Conservation (phyloP, 2,113 vertebrate genomes). For the Cebidichthys violaceus region DNA sequence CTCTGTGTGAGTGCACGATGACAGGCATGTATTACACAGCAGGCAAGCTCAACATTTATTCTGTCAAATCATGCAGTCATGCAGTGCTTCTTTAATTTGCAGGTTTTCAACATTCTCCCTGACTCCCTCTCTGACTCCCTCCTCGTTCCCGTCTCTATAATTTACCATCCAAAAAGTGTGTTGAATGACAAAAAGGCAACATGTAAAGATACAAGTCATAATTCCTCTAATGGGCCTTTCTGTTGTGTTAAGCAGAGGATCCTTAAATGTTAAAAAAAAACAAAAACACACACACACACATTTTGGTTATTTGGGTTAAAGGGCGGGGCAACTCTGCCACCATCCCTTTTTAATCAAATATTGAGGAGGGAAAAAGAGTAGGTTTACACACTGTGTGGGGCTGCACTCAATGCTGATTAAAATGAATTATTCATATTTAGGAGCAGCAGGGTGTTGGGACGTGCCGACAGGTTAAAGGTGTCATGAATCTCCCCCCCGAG, state of each 20-base stretch:
- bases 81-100: conserved; percentile 28
- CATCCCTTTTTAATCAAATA: conserved; percentile 75
- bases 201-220: neutral
- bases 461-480: conserved; percentile 43
- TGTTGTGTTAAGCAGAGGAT: neutral
- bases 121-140: neutral
- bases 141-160: neutral
- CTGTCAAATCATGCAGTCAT: conserved; percentile 12
- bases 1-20: neutral
- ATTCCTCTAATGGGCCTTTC: neutral
- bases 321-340: conserved; percentile 15
- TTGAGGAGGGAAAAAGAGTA: conserved; percentile 76
- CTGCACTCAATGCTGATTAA: conserved; percentile 56
- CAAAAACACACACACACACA: no score
- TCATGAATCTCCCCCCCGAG: neutral
- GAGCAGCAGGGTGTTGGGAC: conserved; percentile 54
- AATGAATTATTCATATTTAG: conserved; percentile 78
- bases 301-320: conserved; percentile 7
- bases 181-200: neutral
- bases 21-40: conserved; percentile 5
- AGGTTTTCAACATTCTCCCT: conserved; percentile 5
- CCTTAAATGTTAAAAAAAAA: neutral
- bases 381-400: conserved; percentile 66
- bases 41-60: neutral
- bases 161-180: neutral